Base-by-base conservation (phyloP, 1,140 invertebrate genomes). In the Papilio polyxenes region DNA sequence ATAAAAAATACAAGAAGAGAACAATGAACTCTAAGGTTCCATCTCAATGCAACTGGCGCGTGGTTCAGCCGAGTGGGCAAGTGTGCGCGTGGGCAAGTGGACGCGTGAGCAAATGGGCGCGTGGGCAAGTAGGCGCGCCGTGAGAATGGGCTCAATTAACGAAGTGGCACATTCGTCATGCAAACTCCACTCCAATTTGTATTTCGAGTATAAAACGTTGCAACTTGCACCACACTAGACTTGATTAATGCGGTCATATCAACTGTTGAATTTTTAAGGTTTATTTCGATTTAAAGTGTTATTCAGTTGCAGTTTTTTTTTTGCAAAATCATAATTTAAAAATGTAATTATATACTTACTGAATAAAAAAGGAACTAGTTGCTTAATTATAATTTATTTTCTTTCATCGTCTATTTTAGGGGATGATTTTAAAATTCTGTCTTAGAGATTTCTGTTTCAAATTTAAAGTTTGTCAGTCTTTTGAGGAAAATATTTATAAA, bases 141-240 rank as follows among this genome's bases (percentile, higher is more conserved):
- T 53, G 75, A 77, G 48, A 77, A 77, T 77, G 75, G 75, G 49
- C 48, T 53, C 75, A 77, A 53, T 77, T 77, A 77, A 53, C 75
- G 48, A 77, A 77, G 75, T 77, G 75, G 75, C 49, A 77, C 75
- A 77, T 77, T 77, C 75, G 75, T 77, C 75, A 77, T 77, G 48
- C 75, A 49, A 51, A 77, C 75, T 53, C 44, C 44, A 77, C 75
- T 77, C 48, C 75, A 77, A 77, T 77, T 77, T 77, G 75, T 77
- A 31, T 77, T 77, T 77, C 23, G 75, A 77, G 23, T 51, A 77
- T 77, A 77, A 77, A 77, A 77, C 48, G 74, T 75, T 49, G 40
- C 49, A 49, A 49, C 49, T 59, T 20, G 56, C 56, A 49, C 75
- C 10, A 53, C 75, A 77, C 75, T 77, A 77, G 6, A 53, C 8